Percentiles rank a stretch among this genome's conserved stretches.
Evolutionary conservation across 2,113 vertebrate genomes (phyloP).

Genomic region (Halichoerus grypus): DNA sequence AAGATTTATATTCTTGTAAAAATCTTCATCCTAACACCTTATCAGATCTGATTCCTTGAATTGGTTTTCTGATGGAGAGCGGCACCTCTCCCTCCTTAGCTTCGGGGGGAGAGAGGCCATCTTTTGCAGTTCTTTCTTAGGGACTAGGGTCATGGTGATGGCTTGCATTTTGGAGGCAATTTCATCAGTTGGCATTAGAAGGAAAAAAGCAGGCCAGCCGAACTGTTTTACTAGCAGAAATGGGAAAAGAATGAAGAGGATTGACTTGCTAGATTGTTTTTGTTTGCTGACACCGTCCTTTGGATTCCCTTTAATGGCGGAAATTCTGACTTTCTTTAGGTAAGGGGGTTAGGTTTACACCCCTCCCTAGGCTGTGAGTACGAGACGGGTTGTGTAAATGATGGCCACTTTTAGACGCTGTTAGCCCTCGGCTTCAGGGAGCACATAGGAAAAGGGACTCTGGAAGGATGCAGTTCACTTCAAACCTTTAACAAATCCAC

Average conservation of each 20-base stretch:
- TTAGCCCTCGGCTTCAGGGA: not conserved
- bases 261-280: not conserved
- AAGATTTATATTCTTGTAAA: not conserved
- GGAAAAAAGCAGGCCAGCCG: not conserved
- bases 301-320: not conserved
- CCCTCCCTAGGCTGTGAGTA: not conserved
- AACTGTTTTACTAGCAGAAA: not conserved
- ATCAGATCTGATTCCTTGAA: not conserved
- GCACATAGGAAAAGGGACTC: not conserved
- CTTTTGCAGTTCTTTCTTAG: not conserved
- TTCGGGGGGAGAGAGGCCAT: not conserved
- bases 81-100: not conserved
- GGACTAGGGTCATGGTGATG: not conserved
- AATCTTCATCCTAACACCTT: not conserved
- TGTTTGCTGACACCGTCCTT: not conserved
- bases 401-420: not conserved
- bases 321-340: not conserved
- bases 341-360: not conserved
- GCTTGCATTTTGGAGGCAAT: not conserved
- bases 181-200: not conserved
- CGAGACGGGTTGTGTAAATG: not conserved
- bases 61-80: not conserved
- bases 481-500: not conserved
- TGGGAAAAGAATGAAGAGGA: not conserved
- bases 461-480: not conserved